Conservation (phyloP, 2,888 invertebrate species). For the Habrosyne pyritoides region DNA sequence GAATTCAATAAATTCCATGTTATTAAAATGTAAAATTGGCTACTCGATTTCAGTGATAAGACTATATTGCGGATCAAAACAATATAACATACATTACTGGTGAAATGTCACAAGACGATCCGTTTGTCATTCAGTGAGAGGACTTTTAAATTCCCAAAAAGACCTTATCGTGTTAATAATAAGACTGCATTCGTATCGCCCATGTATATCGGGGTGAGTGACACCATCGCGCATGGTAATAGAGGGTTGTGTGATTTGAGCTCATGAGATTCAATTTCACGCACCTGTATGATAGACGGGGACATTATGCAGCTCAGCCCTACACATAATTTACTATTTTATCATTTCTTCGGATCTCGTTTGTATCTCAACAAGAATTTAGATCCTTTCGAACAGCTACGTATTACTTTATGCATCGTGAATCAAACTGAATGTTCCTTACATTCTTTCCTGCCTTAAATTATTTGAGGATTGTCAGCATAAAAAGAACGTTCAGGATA, state of each 20-base stretch:
- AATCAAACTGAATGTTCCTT: background rate
- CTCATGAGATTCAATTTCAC: conserved; percentile 80
- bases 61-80: conserved; percentile 37
- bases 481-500: too few species aligned
- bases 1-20: too few species aligned
- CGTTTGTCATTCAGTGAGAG: conserved; percentile 44
- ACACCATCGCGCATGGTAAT: conserved; percentile 62
- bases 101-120: conserved; percentile 33
- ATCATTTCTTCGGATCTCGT: conserved; percentile 51
- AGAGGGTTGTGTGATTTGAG: conserved; percentile 71
- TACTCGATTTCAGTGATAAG: background rate
- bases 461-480: too few species aligned
- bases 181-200: conserved; percentile 36
- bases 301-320: conserved; percentile 69
- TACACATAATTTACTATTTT: conserved; percentile 69
- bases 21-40: too few species aligned
- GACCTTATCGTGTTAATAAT: conserved; percentile 26
- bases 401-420: background rate
- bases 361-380: conserved; percentile 29
- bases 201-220: conserved; percentile 36
- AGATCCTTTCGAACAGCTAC: background rate
- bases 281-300: conserved; percentile 75
- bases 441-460: too few species aligned
- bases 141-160: conserved; percentile 15
- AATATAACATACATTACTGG: conserved; percentile 47